These are phyloP conservation scores for Podocnemis expansa DNA, from an alignment of 2,113 vertebrate species.

Conservation along the genomic window DNA sequence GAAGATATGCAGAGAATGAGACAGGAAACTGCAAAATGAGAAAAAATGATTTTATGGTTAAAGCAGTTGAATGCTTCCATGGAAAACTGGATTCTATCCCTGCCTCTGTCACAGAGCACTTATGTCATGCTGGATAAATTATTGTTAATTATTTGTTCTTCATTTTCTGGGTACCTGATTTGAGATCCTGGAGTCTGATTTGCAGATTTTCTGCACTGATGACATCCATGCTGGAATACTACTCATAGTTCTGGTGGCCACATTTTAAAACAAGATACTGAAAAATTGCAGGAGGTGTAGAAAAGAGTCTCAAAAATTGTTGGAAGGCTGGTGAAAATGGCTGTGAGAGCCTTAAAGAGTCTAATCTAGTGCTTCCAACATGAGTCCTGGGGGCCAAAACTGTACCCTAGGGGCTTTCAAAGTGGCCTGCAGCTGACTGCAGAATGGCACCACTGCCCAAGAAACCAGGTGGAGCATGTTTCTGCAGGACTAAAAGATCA, in stretches of 20 bases:
- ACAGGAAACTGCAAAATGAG: slow-evolving; percentile 27
- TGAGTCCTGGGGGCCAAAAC: too few species aligned
- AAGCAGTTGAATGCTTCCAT: slow-evolving; percentile 20
- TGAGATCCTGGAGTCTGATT: not conserved
- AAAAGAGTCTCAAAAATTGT: not conserved
- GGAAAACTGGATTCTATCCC: slow-evolving; percentile 8
- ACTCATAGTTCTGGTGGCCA: not conserved
- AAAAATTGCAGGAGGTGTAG: not conserved
- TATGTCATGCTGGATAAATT: slow-evolving; percentile 40
- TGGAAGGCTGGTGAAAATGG: not conserved
- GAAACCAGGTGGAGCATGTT: too few species aligned
- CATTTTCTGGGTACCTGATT: not conserved
- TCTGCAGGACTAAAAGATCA: too few species aligned
- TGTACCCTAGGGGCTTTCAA: too few species aligned
- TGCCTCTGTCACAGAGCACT: not conserved
- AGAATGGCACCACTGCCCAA: too few species aligned
- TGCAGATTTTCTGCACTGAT: not conserved
- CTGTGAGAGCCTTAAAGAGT: not conserved
- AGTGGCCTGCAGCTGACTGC: too few species aligned
- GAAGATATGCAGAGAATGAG: slow-evolving; percentile 45
- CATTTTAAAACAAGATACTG: not conserved
- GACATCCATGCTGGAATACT: not conserved
- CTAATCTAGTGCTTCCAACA: not conserved
- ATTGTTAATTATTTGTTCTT: not conserved
- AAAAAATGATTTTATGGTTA: slow-evolving; percentile 28